These are phyloP conservation scores for Anastrepha obliqua DNA, from an alignment of 1,140 invertebrate genomes.

Conservation along the genomic window DNA sequence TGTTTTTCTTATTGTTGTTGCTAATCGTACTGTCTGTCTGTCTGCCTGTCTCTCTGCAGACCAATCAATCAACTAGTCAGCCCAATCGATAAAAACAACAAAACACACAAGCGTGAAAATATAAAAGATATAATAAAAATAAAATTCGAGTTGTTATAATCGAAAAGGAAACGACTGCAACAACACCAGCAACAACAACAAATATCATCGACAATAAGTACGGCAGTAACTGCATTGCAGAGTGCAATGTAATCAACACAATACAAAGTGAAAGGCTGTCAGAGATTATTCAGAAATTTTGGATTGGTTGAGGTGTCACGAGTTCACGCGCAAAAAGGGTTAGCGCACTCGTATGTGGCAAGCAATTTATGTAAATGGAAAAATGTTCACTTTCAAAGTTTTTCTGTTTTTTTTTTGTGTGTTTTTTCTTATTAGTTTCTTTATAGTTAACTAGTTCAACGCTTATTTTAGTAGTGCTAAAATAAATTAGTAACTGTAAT, in stretches of 20 bases:
- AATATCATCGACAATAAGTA: no score
- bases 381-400: neutral
- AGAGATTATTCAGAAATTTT: conserved; percentile 3
- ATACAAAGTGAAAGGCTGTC: conserved; percentile 1
- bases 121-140: neutral
- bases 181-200: conserved; percentile 13
- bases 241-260: neutral
- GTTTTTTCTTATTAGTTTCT: no score
- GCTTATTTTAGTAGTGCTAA: no score
- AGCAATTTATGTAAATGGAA: no score
- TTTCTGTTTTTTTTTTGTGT: neutral
- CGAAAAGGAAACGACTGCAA: neutral
- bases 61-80: conserved; percentile 42
- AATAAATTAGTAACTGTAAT: no score
- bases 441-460: no score
- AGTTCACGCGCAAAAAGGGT: conserved; percentile 1
- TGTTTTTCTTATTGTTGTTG: neutral
- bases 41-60: neutral
- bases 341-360: neutral
- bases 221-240: neutral
- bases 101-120: conserved; percentile 16
- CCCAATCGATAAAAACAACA: conserved; percentile 35
- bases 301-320: conserved; percentile 22
- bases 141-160: neutral
- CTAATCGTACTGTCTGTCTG: neutral